Percentiles rank a stretch among this genome's conserved stretches.
Evolutionary conservation across 2,113 vertebrate species (phyloP).

Genomic region (Leucopsar rothschildi): DNA sequence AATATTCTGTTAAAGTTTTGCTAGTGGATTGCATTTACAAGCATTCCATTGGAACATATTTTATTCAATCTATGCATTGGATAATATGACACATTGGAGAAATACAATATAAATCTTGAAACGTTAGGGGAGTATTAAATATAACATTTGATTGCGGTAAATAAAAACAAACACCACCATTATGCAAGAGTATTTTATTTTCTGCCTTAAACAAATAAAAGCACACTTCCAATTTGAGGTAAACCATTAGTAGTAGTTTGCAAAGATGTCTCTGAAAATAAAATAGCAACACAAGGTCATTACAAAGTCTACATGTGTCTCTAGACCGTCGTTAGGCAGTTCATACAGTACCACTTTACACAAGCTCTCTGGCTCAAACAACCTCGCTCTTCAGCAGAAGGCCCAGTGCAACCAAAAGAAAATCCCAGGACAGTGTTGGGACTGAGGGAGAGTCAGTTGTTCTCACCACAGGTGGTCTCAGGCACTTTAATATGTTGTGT

Average conservation of each 20-base stretch:
- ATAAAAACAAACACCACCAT: not conserved
- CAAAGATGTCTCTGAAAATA: constrained; percentile 47
- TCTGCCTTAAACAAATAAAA: constrained; percentile 57
- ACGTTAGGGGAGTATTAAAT: not conserved
- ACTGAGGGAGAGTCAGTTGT: not conserved
- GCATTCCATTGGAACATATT: not conserved
- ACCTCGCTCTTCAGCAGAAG: not conserved
- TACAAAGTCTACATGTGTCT: constrained; percentile 15
- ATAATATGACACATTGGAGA: not conserved
- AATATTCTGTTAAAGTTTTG: not conserved
- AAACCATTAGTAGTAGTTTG: constrained; percentile 67
- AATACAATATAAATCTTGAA: not conserved
- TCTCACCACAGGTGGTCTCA: not conserved
- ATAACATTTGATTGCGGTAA: not conserved
- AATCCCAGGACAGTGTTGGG: not conserved
- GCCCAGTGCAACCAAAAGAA: constrained; percentile 32
- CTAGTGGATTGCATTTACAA: not conserved
- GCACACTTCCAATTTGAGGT: constrained; percentile 65
- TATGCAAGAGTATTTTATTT: constrained; percentile 72
- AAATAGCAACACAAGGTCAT: not conserved
- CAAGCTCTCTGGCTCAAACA: not conserved
- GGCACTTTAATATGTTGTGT: constrained; percentile 15
- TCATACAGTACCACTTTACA: constrained; percentile 40
- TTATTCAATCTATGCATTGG: not conserved
- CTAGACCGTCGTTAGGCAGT: constrained; percentile 43